A percentile compares a stretch with the other conserved stretches of the same genome.
Evolutionary conservation across 2,888 invertebrate genomes (phyloP).

Genomic region (Spodoptera picta): DNA sequence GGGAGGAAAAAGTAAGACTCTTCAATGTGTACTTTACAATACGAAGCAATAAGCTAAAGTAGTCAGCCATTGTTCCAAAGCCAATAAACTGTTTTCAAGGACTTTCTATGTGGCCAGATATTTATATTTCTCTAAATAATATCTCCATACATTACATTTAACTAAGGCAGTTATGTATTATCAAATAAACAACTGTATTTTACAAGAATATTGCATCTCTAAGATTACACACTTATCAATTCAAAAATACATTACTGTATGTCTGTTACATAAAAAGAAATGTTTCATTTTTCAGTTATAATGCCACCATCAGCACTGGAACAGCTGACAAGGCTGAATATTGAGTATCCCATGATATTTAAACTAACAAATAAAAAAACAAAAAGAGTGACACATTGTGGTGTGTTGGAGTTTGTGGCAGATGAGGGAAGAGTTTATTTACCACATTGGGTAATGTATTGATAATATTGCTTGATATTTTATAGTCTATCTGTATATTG

Average conservation of each 20-base stretch:
- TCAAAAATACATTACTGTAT: no score
- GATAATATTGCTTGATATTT: no score
- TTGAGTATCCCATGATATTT: constrained; percentile 99
- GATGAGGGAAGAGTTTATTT: constrained; percentile 99
- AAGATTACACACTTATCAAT: no score
- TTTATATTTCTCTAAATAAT: no score
- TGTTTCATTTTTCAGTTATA: constrained; percentile 92
- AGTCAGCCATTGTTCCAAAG: not conserved
- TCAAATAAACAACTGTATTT: no score
- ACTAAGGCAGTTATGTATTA: no score
- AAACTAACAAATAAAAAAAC: constrained; percentile 96
- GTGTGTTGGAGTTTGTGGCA: constrained; percentile 99
- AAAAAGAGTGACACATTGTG: constrained; percentile 96
- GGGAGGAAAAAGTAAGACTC: constrained; percentile 96
- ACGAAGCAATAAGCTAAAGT: not conserved
- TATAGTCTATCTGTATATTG: no score
- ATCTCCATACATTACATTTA: not conserved
- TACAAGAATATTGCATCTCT: no score
- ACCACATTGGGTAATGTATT: constrained; percentile 96
- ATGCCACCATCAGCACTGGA: constrained; percentile 99
- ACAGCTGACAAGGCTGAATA: constrained; percentile 96
- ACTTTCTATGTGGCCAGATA: no score
- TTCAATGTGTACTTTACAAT: constrained; percentile 1
- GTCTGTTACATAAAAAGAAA: not conserved
- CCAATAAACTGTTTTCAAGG: not conserved